Evolutionary conservation across 2,113 vertebrate species (phyloP), one percentile per base, ranked within the genome.

Genomic region (Halichoeres trimaculatus): DNA sequence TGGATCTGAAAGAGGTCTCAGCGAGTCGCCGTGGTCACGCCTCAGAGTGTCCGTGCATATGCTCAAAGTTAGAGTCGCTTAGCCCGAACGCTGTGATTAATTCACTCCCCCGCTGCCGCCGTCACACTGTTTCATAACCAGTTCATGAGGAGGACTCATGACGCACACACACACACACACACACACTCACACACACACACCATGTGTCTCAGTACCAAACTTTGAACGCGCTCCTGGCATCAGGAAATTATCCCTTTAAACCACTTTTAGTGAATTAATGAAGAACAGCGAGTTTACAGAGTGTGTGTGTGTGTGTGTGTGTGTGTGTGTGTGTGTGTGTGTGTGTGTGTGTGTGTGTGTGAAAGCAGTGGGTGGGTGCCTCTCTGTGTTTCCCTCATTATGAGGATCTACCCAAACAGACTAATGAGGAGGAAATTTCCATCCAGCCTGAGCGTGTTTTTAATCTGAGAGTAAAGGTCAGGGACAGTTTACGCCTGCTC

Each of bases 101-200:
- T 85, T 87, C 80, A 70, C 74, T 38, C 82, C n/a, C 65, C 69
- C 75, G 65, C 43, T 65, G 3, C 30, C 30, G 3, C n/a, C 4
- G 55, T 69, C 20, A 80, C 47, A 70, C 48, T 30, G 74, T 82
- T 88, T 82, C 52, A 68, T 80, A 82, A 88, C 38, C 55, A 64
- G 76, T 80, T 86, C 73, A 73, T 63, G 50, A 20, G 2, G 69
- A 81, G 71, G 71, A 38, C 22, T 43, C 47, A 22, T 76, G 68
- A 63, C 24, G 9, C 35, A 20, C 3, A 8, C 45, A n/a, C 23
- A 36, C 36, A 11, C 56, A n/a, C 56, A 30, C 53, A 47, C 65
- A 48, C 50, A 30, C 75, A 47, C 35, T 53, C 51, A 35, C 23
- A 68, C 69, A 66, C 59, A 58, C 59, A 70, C 19, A 53, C 36